Base-by-base conservation (phyloP, 37 sponge, comb jelly and placozoan species). In the Spongilla lacustris region DNA sequence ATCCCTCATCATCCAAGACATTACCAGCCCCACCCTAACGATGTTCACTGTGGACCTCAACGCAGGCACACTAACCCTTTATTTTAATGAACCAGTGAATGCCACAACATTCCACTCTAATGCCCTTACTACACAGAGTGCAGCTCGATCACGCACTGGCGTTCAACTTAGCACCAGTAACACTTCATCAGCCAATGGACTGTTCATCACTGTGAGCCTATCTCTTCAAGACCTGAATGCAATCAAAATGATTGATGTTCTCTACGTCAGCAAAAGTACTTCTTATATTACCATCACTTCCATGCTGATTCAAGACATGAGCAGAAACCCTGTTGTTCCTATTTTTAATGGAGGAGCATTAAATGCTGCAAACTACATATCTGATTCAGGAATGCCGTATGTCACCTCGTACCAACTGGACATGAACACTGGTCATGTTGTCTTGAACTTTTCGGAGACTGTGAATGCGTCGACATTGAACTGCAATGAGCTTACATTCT, bases 71-170 rank as follows among this genome's bases (percentile, higher is more conserved):
- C 76, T 97, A 22, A 86, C 68, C 0, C 86, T 97, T 4, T 69
- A 67, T 30, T 97, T 97, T 74, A 84, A 89, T 77, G 97, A 97
- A 73, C 91, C 91, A 27, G 91, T 97, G 38, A 94, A 94, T 77
- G 68, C 85, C 0, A 66, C 66, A 29, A 88, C 89, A 34, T 85
- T 94, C 21, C 66, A 80, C 22, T 50, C 91, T 0, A 34, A 48
- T 14, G 97, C 84, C 0, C 69, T 97, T 10, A 89, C 85, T 8
- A 48, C 92, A 22, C 97, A 97, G 76, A 92, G 86, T 87, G 90
- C 88, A 19, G 71, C 30, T 23, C 79, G 97, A 24, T 94, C 97
- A 9, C 68, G 95, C 27, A 97, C 89, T 26, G 95, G 95, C 36
- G 84, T 97, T 10, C 67, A 72, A 36, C 89, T 97, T 0, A 71